Evolutionary conservation across 2,888 invertebrate species (phyloP), one percentile per base, ranked within the genome.

Genomic region (Napeogenes sylphis): DNA sequence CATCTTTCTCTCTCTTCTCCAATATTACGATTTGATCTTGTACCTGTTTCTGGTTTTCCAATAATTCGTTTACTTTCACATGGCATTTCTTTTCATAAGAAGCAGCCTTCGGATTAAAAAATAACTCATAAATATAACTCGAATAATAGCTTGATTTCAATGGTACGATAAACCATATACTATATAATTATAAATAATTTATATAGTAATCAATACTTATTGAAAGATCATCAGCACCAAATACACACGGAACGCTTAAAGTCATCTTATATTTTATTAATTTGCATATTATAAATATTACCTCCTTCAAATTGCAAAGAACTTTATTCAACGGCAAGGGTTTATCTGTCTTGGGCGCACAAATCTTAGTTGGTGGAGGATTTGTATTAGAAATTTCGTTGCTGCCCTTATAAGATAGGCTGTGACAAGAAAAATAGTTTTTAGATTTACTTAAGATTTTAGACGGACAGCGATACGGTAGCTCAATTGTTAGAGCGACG

Each of bases 1-100:
- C 93, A 1, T 92, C 86, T 61, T 86, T 88, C 72, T 94, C 94
- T 38, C 91, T 90, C 2, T 89, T 75, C 73, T 94, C 93, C 56
- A 94, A 79, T 58, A 91, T 87, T 65, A 83, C 82, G 35, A 95
- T 92, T 66, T 93, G 92, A 0, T 73, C 70, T 68, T 74, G 88
- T 69, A 93, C 83, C 33, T 84, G 78, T 55, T 90, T 82, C 69
- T 94, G 93, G n/a, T 87, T 82, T 55, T 81, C 76, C 46, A 90
- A 83, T 14, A 94, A 79, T 5, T 92, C 88, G 38, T 85, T 84
- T 3, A 94, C 77, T 76, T 87, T 91, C 0, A 45, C 68, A 42
- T 69, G 73, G 67, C 87, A 89, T 66, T 80, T 79, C 66, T 80
- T 77, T 45, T 87, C 87, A 51, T 78, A 81, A 10, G 81, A 78